Percentiles rank a stretch among this genome's conserved stretches.
phyloP scores from a whole-genome alignment of 2,113 vertebrate species.

The Panthera uncia region DNA sequence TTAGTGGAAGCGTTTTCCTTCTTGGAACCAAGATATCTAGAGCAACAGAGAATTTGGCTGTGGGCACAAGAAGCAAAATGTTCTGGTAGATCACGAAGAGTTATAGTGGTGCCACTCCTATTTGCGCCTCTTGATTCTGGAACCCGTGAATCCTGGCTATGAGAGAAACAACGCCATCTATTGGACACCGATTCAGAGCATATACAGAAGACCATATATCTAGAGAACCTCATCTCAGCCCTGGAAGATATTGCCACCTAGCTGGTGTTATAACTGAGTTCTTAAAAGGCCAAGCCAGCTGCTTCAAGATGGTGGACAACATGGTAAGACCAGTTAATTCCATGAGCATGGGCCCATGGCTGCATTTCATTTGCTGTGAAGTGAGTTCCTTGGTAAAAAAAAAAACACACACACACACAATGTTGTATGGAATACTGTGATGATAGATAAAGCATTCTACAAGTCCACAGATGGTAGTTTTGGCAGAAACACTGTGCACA shows the following conservation, averaged over 20 bases:
- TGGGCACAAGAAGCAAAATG: neutral
- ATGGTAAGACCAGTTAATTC: neutral
- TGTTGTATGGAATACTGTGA: neutral
- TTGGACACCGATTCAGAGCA: neutral
- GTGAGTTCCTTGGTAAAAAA: neutral
- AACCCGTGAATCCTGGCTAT: neutral
- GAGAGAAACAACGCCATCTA: neutral
- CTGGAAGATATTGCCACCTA: neutral
- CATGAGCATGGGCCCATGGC: neutral
- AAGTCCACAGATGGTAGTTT: neutral
- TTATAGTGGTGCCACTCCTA: neutral
- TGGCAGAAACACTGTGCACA: neutral
- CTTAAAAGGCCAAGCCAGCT: neutral
- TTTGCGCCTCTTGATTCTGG: neutral
- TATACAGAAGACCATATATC: neutral
- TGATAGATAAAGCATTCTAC: neutral
- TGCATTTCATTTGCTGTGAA: neutral
- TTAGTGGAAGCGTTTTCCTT: neutral
- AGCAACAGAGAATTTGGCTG: neutral
- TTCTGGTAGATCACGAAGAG: neutral
- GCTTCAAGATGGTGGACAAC: neutral
- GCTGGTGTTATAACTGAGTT: neutral
- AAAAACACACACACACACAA: no score
- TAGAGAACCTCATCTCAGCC: neutral
- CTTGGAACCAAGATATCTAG: neutral